Percentiles rank a stretch among this genome's conserved stretches.
phyloP scores from a whole-genome alignment of 2,888 invertebrate genomes.

The Theretra japonica region DNA sequence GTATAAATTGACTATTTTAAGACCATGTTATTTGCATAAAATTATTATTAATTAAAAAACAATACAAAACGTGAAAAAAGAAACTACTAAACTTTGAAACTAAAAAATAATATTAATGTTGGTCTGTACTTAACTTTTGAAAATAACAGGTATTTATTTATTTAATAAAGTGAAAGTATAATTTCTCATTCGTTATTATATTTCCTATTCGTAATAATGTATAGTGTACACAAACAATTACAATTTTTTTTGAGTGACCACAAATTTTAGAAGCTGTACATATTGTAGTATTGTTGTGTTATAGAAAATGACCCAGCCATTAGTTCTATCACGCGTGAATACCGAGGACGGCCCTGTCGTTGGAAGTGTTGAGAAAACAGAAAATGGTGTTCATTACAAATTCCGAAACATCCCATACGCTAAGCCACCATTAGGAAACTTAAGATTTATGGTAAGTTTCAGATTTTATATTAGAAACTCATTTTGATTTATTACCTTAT shows the following conservation, averaged over 20 bases:
- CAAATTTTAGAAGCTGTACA: neutral
- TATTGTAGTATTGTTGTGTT: neutral
- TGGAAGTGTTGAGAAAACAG: constrained; percentile 59
- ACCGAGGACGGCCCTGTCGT: constrained; percentile 67
- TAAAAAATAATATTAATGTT: too few species aligned
- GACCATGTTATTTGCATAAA: neutral
- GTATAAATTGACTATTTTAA: neutral
- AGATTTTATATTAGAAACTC: neutral
- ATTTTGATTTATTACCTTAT: neutral
- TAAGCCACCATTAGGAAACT: constrained; percentile 65
- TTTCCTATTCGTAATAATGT: too few species aligned
- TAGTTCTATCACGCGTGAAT: constrained; percentile 39
- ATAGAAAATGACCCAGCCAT: constrained; percentile 45
- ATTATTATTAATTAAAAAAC: neutral
- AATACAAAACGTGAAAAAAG: neutral
- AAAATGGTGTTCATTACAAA: constrained; percentile 59
- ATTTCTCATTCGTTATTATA: too few species aligned
- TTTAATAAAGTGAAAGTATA: too few species aligned
- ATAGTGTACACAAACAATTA: neutral
- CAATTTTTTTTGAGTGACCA: neutral
- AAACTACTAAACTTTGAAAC: neutral
- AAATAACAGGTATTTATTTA: too few species aligned
- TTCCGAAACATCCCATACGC: constrained; percentile 76
- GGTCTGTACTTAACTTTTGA: too few species aligned
- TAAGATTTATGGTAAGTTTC: constrained; percentile 70